Conservation (phyloP, 2,797 vertebrate genomes). For the Coreius guichenoti region DNA sequence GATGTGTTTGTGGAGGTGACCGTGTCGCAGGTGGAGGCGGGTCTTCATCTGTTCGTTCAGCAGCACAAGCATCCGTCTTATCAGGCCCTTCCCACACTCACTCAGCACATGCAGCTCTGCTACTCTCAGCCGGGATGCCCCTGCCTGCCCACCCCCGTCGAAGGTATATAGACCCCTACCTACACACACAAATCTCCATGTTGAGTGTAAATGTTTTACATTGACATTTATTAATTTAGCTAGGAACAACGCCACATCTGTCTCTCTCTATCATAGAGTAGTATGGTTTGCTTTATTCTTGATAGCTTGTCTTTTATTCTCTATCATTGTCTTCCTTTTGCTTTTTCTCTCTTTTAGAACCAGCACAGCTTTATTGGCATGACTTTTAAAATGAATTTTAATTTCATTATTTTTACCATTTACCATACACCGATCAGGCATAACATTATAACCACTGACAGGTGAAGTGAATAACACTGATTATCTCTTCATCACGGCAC, state of each 20-base stretch:
- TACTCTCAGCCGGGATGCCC: constrained; percentile 84
- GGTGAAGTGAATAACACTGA: no score
- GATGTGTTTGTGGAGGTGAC: constrained; percentile 83
- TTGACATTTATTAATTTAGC: not conserved
- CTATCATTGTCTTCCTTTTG: not conserved
- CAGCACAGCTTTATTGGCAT: not conserved
- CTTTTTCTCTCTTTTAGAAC: not conserved
- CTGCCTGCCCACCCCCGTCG: constrained; percentile 79
- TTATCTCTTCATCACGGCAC: no score
- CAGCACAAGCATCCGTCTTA: constrained; percentile 87
- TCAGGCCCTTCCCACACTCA: constrained; percentile 81
- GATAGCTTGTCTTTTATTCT: not conserved
- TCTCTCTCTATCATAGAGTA: not conserved
- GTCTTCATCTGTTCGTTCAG: constrained; percentile 86
- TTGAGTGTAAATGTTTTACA: not conserved
- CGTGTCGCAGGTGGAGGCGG: constrained; percentile 80
- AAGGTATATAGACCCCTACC: constrained; percentile 72
- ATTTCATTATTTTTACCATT: not conserved
- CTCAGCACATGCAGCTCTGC: constrained; percentile 86
- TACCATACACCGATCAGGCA: not conserved
- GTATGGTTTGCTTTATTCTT: not conserved
- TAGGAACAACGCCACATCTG: not conserved
- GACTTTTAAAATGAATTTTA: not conserved
- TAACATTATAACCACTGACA: no score
- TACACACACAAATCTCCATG: not conserved